phyloP scores from a whole-genome alignment of 2,797 vertebrate genomes.

The Molothrus aeneus region DNA sequence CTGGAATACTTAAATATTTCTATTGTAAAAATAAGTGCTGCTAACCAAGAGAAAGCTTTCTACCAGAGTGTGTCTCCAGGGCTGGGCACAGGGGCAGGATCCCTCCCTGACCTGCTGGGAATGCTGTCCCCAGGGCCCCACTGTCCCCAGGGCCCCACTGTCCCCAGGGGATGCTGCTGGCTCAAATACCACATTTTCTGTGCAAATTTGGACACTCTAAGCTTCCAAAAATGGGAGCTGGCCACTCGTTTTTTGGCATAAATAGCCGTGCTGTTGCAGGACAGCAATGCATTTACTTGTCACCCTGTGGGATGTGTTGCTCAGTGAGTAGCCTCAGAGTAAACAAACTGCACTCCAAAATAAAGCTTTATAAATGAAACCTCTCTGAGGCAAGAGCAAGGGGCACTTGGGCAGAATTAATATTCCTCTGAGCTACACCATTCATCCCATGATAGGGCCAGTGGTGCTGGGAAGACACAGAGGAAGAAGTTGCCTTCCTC shows the following conservation, averaged over 20 bases:
- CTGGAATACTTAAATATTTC: background rate
- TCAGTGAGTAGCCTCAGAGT: background rate
- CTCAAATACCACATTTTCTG: background rate
- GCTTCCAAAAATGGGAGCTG: background rate
- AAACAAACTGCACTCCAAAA: background rate
- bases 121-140: background rate
- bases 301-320: background rate
- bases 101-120: background rate
- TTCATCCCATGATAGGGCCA: background rate
- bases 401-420: background rate
- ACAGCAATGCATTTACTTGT: background rate
- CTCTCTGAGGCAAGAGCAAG: background rate
- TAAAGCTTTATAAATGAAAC: background rate
- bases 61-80: background rate
- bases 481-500: background rate
- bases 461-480: background rate
- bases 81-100: background rate
- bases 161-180: rapidly evolving
- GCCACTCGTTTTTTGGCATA: background rate
- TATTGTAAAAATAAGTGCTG: background rate
- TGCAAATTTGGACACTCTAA: background rate
- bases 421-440: background rate
- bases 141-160: rapidly evolving
- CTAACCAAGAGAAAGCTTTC: background rate
- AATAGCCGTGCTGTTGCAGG: background rate